Conservation (phyloP, 2,797 vertebrate genomes). For the Sebastes oblongus region DNA sequence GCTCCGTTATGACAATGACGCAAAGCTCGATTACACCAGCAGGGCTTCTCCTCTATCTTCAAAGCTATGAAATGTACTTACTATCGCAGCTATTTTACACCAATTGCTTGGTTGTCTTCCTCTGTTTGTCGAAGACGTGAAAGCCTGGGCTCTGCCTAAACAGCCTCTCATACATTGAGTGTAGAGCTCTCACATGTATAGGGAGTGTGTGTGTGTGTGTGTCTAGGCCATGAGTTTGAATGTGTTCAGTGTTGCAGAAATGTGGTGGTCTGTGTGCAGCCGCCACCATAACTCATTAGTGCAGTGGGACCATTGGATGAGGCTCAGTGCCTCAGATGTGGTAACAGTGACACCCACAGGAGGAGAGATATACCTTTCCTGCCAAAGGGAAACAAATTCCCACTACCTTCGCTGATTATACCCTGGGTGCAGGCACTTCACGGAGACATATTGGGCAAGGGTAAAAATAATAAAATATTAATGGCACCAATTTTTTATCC, state of each 20-base stretch:
- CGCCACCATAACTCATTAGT: constrained; percentile 66
- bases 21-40: constrained; percentile 35
- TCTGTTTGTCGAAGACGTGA: constrained; percentile 45
- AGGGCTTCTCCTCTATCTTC: constrained; percentile 20
- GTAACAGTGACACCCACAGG: constrained; percentile 86
- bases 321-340: constrained; percentile 63
- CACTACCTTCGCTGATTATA: constrained; percentile 54
- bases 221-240: constrained; percentile 32
- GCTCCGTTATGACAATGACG: constrained; percentile 32
- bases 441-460: constrained; percentile 63
- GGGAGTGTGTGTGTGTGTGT: constrained; percentile 21
- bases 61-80: constrained; percentile 48
- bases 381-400: constrained; percentile 52
- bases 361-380: constrained; percentile 41
- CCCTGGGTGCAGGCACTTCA: constrained; percentile 53
- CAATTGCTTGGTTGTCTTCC: constrained; percentile 50
- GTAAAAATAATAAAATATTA: constrained; percentile 69
- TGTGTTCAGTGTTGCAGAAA: constrained; percentile 64
- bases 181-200: constrained; percentile 22
- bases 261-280: constrained; percentile 55
- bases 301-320: constrained; percentile 51
- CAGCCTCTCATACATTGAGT: constrained; percentile 2
- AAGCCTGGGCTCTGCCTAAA: constrained; percentile 27
- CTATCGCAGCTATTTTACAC: constrained; percentile 55
- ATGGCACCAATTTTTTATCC: constrained; percentile 49